Evolutionary conservation across 2,113 vertebrate species (phyloP).

Genomic region (Procapra przewalskii): DNA sequence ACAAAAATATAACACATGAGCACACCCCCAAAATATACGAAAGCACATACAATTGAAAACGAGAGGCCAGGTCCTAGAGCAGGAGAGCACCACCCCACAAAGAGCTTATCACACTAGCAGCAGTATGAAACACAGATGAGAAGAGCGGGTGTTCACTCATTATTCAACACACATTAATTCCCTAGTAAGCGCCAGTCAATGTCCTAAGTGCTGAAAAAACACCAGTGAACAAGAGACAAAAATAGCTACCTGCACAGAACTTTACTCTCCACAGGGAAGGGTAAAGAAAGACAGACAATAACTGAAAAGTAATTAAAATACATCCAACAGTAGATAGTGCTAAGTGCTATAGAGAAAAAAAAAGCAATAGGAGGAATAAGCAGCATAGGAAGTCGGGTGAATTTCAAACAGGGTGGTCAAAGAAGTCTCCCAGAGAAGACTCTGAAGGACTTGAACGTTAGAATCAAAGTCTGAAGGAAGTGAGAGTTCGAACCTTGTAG

Average conservation of each 20-base stretch:
- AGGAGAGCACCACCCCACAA: no score
- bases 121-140: not conserved
- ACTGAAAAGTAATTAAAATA: not conserved
- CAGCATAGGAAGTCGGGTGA: not conserved
- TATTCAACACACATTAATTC: not conserved
- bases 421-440: not conserved
- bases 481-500: not conserved
- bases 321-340: not conserved
- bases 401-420: not conserved
- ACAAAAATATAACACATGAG: not conserved
- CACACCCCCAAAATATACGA: not conserved
- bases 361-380: not conserved
- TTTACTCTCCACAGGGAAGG: not conserved
- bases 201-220: not conserved
- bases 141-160: not conserved
- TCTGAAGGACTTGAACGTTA: not conserved
- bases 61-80: not conserved
- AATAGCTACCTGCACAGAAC: not conserved
- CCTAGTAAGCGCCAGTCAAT: not conserved
- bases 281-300: not conserved
- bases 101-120: not conserved
- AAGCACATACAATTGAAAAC: not conserved
- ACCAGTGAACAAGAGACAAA: not conserved
- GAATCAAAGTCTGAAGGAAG: not conserved
- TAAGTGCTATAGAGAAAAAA: not conserved